Evolutionary conservation across 2,113 vertebrate genomes (phyloP).

Genomic region (Atrichornis clamosus): DNA sequence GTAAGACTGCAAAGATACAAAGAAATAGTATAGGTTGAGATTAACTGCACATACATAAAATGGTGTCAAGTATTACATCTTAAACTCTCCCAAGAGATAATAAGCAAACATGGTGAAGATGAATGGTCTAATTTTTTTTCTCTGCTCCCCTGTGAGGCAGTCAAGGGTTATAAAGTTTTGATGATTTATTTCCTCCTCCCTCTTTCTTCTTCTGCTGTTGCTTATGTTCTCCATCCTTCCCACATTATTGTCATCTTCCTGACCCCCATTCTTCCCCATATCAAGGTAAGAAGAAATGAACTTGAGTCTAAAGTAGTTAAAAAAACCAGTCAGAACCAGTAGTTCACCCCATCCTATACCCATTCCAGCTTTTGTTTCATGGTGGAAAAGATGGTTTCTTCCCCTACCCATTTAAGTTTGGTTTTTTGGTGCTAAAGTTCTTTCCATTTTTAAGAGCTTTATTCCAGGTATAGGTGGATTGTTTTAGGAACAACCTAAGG

Average conservation of each 20-base stretch:
- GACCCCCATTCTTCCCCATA: background rate
- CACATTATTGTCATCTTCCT: fast-evolving
- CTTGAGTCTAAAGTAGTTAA: background rate
- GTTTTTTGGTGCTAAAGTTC: background rate
- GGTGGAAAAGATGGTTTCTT: background rate
- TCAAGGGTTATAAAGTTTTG: slow-evolving; percentile 22
- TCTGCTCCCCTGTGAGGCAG: background rate
- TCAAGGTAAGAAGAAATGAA: background rate
- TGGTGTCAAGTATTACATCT: slow-evolving; percentile 18
- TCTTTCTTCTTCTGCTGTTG: background rate
- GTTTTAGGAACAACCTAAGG: background rate
- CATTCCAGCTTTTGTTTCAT: background rate
- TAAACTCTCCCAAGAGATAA: slow-evolving; percentile 30
- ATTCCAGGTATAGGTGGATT: background rate
- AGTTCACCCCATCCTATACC: background rate
- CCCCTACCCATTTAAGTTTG: background rate
- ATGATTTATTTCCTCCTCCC: slow-evolving; percentile 33
- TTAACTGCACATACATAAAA: slow-evolving; percentile 13
- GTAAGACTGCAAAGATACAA: background rate
- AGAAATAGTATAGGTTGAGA: background rate
- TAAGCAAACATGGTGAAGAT: slow-evolving; percentile 16
- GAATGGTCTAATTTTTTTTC: background rate
- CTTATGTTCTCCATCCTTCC: background rate
- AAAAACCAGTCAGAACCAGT: background rate
- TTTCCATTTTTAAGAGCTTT: background rate